Conservation (phyloP, 2,113 vertebrate genomes). For the Pluvianellus socialis region DNA sequence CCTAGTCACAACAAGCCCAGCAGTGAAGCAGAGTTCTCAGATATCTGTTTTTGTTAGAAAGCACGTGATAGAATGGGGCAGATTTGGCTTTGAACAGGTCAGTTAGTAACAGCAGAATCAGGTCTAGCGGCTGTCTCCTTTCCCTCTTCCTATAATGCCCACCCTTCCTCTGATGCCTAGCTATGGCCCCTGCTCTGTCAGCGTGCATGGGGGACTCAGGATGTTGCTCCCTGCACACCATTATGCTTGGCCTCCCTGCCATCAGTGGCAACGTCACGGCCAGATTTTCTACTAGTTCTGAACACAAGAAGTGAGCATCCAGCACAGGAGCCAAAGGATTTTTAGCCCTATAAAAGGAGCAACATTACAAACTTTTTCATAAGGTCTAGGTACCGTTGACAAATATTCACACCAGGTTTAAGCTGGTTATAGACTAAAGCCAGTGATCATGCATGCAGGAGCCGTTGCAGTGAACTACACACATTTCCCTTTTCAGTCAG, state of each 20-base stretch:
- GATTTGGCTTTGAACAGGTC: neutral
- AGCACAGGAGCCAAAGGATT: neutral
- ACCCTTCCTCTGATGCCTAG: neutral
- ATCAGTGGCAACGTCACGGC: rapidly evolving
- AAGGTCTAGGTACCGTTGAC: rapidly evolving
- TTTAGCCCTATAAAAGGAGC: neutral
- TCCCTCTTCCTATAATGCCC: neutral
- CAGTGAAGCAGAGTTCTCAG: neutral
- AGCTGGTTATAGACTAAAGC: neutral
- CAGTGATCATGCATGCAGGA: neutral
- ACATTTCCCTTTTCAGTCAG: neutral
- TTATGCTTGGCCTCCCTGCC: neutral
- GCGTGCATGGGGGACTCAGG: rapidly evolving
- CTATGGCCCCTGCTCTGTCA: neutral
- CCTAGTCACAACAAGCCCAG: neutral
- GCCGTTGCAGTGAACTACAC: neutral
- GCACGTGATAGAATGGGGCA: rapidly evolving
- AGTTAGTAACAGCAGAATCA: neutral
- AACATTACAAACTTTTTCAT: neutral
- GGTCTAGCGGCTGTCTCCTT: neutral
- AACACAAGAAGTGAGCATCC: neutral
- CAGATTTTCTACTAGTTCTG: neutral
- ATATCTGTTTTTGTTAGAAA: neutral
- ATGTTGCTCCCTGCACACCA: rapidly evolving
- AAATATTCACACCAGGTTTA: neutral